phyloP scores from a whole-genome alignment of 2,888 invertebrate species.

The Crocallis elinguaria region DNA sequence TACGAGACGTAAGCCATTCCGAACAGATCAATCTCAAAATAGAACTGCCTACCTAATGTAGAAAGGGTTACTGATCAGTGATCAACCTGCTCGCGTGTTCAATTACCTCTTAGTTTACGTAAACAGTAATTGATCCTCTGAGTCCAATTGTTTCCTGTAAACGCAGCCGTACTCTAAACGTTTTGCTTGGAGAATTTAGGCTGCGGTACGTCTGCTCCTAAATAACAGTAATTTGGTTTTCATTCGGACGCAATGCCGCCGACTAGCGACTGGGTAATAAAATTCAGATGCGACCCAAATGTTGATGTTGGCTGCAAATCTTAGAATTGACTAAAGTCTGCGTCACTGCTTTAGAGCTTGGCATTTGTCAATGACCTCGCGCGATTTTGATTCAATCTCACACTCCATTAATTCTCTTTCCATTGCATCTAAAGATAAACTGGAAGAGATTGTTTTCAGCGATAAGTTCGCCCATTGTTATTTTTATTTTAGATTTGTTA shows the following conservation, averaged over 20 bases:
- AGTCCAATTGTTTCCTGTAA: conserved; percentile 15
- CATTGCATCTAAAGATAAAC: no score
- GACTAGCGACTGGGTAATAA: conserved; percentile 49
- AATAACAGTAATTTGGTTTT: conserved; percentile 64
- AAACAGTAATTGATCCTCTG: not conserved
- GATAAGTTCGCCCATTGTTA: no score
- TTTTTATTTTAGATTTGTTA: no score
- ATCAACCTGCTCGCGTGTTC: no score
- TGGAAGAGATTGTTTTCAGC: no score
- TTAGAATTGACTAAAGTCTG: conserved; percentile 1
- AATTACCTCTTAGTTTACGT: not conserved
- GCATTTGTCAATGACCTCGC: not conserved
- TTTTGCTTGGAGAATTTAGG: conserved; percentile 47
- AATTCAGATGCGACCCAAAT: conserved; percentile 44
- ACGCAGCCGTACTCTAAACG: conserved; percentile 42
- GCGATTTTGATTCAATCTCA: no score
- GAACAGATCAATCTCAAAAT: no score
- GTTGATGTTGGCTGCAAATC: conserved; percentile 20
- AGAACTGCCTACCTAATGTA: no score
- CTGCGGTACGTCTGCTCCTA: conserved; percentile 46
- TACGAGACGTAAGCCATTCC: no score
- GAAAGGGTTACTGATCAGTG: no score
- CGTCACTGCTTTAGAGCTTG: not conserved
- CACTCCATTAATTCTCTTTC: no score
- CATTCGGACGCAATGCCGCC: conserved; percentile 48